phyloP scores from a whole-genome alignment of 1,140 invertebrate species.

The Formica selysi region DNA sequence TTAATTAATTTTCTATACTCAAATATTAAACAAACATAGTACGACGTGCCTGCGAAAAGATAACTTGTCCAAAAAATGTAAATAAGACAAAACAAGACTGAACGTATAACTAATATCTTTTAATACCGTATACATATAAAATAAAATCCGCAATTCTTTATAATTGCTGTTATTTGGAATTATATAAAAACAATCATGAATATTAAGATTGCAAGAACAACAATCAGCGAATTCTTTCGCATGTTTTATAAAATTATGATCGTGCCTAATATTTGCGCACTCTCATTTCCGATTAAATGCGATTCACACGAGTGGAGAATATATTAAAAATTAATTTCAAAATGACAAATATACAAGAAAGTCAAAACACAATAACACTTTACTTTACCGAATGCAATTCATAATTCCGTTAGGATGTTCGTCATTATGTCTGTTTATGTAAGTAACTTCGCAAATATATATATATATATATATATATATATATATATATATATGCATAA shows the following conservation, averaged over 20 bases:
- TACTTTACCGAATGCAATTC: slow-evolving; percentile 52
- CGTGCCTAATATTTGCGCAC: not conserved
- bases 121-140: not conserved
- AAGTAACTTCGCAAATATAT: slow-evolving; percentile 4
- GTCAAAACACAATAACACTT: not conserved
- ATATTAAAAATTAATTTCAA: not conserved
- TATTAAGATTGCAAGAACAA: not conserved
- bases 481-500: too few relatives aligned
- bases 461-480: too few relatives aligned
- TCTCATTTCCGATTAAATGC: not conserved
- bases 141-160: not conserved
- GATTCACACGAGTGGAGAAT: not conserved
- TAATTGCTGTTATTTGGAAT: not conserved
- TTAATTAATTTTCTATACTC: not conserved
- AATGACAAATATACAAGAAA: not conserved
- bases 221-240: not conserved
- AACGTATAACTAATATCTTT: not conserved
- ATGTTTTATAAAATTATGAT: not conserved
- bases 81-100: not conserved
- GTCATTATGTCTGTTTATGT: slow-evolving; percentile 50
- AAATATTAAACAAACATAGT: not conserved
- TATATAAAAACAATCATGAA: not conserved
- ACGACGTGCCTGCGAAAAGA: not conserved
- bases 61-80: not conserved
- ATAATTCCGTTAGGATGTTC: slow-evolving; percentile 54